Evolutionary conservation across 2,888 invertebrate species (phyloP).

Genomic region (Tachina grossa): DNA sequence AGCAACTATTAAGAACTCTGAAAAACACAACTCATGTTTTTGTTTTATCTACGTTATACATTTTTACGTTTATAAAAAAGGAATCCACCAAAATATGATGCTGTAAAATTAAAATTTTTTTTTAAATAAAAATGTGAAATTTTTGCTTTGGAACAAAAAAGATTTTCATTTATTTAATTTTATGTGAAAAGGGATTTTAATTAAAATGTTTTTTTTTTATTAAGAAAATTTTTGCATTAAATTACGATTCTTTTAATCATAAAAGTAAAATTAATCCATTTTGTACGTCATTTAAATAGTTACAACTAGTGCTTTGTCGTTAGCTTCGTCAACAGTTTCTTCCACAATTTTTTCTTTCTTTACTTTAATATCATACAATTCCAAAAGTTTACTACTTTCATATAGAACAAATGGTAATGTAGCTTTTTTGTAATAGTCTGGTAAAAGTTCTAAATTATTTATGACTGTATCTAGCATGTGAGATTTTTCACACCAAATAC

Average conservation of each 20-base stretch:
- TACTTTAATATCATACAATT: conserved; percentile 83
- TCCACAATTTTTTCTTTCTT: conserved; percentile 17
- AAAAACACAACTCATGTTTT: no score
- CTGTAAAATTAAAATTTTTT: no score
- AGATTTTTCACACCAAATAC: conserved; percentile 92
- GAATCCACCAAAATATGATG: no score
- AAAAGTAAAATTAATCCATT: not conserved
- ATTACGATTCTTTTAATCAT: conserved; percentile 15
- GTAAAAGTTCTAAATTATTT: conserved; percentile 91
- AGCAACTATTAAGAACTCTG: no score
- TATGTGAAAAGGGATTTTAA: conserved; percentile 11
- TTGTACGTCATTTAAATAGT: conserved; percentile 8
- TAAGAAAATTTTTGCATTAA: not conserved
- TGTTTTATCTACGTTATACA: no score
- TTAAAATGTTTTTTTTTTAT: conserved; percentile 12
- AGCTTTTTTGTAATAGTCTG: conserved; percentile 92
- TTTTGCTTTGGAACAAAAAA: no score
- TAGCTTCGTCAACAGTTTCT: not conserved
- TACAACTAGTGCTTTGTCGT: conserved; percentile 8
- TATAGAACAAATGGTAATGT: conserved; percentile 91
- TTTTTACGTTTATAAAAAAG: no score
- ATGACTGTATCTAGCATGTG: conserved; percentile 95
- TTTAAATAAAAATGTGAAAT: no score
- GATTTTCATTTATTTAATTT: not conserved
- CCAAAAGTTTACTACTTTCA: conserved; percentile 89